Percentiles rank a stretch among this genome's conserved stretches.
Evolutionary conservation across 2,888 invertebrate species (phyloP).

Genomic region (Tiliacea aurago): DNA sequence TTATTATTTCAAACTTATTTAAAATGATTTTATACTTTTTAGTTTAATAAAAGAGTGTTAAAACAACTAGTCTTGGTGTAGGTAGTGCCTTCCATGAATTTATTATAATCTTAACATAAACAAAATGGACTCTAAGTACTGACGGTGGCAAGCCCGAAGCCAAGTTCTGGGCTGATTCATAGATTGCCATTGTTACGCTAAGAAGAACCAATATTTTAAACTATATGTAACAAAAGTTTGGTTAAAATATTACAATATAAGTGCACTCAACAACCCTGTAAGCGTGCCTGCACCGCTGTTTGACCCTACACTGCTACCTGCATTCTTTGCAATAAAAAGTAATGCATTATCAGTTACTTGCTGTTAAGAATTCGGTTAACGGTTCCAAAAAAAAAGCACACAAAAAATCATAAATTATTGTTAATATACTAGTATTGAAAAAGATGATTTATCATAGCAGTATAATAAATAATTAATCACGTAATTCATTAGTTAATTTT

Average conservation of each 20-base stretch:
- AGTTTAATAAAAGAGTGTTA: too few species aligned
- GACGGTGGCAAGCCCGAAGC: neutral
- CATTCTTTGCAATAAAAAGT: slow-evolving; percentile 32
- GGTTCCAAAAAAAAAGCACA: slow-evolving; percentile 34
- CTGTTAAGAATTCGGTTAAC: neutral
- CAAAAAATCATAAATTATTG: neutral
- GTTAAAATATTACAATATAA: neutral
- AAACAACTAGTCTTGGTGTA: neutral
- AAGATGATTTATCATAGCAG: slow-evolving; percentile 1
- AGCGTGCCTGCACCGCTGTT: neutral
- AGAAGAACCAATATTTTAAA: neutral
- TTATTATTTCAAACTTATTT: too few species aligned
- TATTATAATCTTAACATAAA: neutral
- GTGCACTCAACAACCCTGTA: neutral
- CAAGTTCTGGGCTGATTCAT: neutral
- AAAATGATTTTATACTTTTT: too few species aligned
- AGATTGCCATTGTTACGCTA: neutral
- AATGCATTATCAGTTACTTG: neutral
- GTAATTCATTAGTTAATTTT: neutral
- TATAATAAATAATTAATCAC: too few species aligned
- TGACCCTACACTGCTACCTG: slow-evolving; percentile 36
- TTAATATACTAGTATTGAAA: neutral
- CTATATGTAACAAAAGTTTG: neutral
- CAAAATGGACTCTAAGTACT: neutral
- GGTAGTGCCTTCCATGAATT: neutral